Conservation (phyloP, 2,113 vertebrate species). For the Condylura cristata region DNA sequence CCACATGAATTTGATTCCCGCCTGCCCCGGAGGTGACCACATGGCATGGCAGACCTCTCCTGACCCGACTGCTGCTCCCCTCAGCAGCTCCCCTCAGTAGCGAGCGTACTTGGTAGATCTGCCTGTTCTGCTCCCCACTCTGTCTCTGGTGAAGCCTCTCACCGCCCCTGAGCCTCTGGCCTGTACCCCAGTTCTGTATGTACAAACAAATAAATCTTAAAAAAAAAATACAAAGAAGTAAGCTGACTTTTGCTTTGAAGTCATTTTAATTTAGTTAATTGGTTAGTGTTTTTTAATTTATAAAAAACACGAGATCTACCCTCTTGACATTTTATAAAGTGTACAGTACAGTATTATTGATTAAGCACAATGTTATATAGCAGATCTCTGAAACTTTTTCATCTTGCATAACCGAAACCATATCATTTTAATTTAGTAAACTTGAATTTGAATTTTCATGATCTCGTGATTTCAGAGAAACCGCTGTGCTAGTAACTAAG, state of each 20-base stretch:
- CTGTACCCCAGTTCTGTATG: too few species aligned
- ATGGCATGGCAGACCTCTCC: too few species aligned
- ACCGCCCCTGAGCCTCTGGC: too few species aligned
- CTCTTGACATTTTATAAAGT: background rate
- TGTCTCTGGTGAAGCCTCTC: too few species aligned
- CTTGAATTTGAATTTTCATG: background rate
- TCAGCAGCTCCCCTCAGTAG: too few species aligned
- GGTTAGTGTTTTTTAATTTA: background rate
- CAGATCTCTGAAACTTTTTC: background rate
- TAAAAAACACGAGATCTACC: background rate
- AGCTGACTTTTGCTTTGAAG: background rate
- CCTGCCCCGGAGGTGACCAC: too few species aligned
- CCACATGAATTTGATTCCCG: too few species aligned
- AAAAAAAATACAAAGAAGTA: too few species aligned
- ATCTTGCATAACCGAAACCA: background rate
- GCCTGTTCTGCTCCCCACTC: too few species aligned
- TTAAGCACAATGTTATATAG: background rate
- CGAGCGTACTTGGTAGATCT: too few species aligned
- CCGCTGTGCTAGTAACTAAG: background rate
- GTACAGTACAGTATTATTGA: background rate
- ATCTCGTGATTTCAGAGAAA: background rate
- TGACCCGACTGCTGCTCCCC: too few species aligned
- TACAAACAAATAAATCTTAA: too few species aligned
- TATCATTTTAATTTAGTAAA: slow-evolving; percentile 1
- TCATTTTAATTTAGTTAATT: background rate